phyloP scores from a whole-genome alignment of 2,113 vertebrate species.

The Pterophyllum scalare region DNA sequence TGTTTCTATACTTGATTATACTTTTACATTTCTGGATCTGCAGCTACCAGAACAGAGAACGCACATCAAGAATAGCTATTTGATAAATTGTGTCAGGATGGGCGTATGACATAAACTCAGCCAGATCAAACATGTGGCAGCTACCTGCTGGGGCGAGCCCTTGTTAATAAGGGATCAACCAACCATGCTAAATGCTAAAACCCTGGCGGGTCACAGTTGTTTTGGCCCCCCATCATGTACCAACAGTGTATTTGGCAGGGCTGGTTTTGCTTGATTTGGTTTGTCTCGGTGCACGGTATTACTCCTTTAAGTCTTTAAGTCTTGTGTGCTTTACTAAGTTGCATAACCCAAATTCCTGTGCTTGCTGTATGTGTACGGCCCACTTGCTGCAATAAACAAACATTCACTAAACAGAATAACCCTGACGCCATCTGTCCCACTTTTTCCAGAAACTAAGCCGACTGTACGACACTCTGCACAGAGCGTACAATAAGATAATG shows the following conservation, averaged over 20 bases:
- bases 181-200: too few relatives aligned
- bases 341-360: background rate
- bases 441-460: constrained; percentile 90
- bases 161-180: background rate
- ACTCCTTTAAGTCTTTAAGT: background rate
- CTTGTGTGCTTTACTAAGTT: background rate
- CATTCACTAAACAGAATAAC: background rate
- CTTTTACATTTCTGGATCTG: background rate
- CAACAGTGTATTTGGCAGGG: background rate
- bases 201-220: background rate
- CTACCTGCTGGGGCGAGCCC: rapidly evolving
- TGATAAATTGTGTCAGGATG: background rate
- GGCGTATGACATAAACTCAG: background rate
- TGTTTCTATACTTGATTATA: background rate
- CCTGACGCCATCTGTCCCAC: background rate
- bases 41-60: background rate
- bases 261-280: background rate
- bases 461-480: constrained; percentile 92
- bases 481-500: constrained; percentile 94
- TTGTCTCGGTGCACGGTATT: background rate
- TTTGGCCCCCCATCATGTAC: too few relatives aligned
- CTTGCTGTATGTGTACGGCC: background rate
- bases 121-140: background rate
- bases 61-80: background rate
- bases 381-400: background rate